Evolutionary conservation across 2,888 invertebrate species (phyloP), one percentile per base, ranked within the genome.

Genomic region (Zaprionus bogoriensis): DNA sequence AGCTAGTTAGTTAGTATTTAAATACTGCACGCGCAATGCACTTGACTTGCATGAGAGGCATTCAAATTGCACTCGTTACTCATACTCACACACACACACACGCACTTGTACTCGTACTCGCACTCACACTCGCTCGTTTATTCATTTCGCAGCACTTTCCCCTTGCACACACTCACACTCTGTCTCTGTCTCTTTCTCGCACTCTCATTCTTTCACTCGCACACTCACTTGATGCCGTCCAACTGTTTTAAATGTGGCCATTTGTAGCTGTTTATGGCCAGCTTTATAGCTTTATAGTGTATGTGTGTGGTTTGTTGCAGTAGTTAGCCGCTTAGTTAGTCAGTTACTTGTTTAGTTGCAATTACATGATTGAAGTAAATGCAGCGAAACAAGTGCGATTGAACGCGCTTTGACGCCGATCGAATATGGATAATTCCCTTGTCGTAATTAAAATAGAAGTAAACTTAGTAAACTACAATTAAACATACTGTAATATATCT

Each of bases 31-130:
- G 46, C 69, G 38, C 36, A 48, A 38, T 47, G 66, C 65, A 55
- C 71, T 71, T 23, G 50, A 39, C 57, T 64, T 48, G 68, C 65
- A 52, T 53, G 71, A 50, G 44, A 50, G 32, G 25, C 66, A 71
- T 59, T 71, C 25, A 50, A 50, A 71, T 27, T 38, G 66, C 72
- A 71, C 60, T 39, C 50, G 38, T 46, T 64, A 23, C 32, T 48
- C 39, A 47, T 23, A 36, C 23, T 44, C 41, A 28, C 57, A 57
- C 46, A 46, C 28, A 10, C n/a, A n/a, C n/a, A n/a, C n/a, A n/a
- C n/a, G 25, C 52, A 44, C 52, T 52, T 10, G 22, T 20, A 44
- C 17, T 17, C 5, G 19, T 1, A 17, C 28, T 20, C 10, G 2
- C 19, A 3, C 42, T 7, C 45, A n/a, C 10, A 1, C 7, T 3